A percentile compares a stretch with the other conserved stretches of the same genome.
Evolutionary conservation across 2,888 invertebrate species (phyloP).

Genomic region (Nesidiocoris tenuis): DNA sequence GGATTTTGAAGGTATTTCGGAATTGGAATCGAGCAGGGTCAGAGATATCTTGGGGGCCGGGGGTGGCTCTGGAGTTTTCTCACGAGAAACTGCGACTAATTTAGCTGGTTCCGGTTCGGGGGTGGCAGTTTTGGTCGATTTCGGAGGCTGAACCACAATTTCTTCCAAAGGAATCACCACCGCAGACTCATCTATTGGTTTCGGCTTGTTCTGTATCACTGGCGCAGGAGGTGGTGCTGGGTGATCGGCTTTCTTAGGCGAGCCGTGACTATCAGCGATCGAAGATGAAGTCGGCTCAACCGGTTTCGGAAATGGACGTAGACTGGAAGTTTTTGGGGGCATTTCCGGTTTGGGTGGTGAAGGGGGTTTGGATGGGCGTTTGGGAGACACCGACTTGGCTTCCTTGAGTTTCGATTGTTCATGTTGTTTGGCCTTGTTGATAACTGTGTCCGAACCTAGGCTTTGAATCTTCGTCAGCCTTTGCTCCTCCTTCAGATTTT

Average conservation of each 20-base stretch:
- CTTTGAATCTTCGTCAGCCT: constrained; percentile 24
- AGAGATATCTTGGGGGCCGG: not conserved
- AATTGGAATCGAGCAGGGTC: not conserved
- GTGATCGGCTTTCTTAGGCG: not conserved
- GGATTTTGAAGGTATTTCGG: not conserved
- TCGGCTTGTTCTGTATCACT: too few relatives aligned
- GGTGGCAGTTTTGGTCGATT: not conserved
- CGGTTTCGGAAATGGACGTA: not conserved
- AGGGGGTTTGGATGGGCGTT: not conserved
- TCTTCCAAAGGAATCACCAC: not conserved
- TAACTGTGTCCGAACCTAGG: constrained; percentile 16
- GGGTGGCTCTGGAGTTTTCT: not conserved
- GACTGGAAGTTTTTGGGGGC: not conserved
- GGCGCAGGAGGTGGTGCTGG: not conserved
- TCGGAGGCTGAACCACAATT: not conserved
- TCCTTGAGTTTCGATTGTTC: constrained; percentile 28
- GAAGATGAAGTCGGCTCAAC: not conserved
- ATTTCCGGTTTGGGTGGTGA: not conserved
- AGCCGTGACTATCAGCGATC: too few relatives aligned
- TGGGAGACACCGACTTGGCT: not conserved
- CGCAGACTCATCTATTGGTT: not conserved
- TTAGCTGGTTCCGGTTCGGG: not conserved
- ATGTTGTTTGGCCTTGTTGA: constrained; percentile 29
- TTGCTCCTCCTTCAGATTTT: constrained; percentile 30
- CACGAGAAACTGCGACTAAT: too few relatives aligned